Evolutionary conservation across 64 coral and sea anemone genomes (phyloP).

Genomic region (Montipora efflorescens): DNA sequence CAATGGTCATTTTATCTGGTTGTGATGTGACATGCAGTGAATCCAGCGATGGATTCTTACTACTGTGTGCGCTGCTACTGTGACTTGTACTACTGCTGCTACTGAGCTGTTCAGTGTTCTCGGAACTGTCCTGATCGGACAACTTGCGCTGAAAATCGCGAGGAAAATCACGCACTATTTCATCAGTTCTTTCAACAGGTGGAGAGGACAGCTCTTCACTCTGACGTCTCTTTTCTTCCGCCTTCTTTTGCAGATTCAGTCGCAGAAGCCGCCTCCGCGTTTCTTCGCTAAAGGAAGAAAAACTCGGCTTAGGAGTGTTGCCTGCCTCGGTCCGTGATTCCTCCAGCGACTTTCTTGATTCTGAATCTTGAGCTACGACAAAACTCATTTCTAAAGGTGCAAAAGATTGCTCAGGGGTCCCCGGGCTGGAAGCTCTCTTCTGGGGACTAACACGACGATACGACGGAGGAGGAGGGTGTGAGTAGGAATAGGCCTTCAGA

Average conservation of each 20-base stretch:
- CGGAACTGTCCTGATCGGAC: conserved; percentile 60
- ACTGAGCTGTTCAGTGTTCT: conserved; percentile 66
- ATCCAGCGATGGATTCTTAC: conserved; percentile 88
- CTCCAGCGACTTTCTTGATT: conserved; percentile 22
- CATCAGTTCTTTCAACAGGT: conserved; percentile 42
- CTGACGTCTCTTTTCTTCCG: conserved; percentile 84
- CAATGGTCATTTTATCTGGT: conserved; percentile 21
- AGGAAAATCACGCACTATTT: conserved; percentile 4
- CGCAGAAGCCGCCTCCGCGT: conserved; percentile 83
- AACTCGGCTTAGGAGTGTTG: conserved; percentile 65
- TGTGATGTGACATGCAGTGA: conserved; percentile 76
- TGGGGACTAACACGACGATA: conserved; percentile 78
- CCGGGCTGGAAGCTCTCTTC: conserved; percentile 63
- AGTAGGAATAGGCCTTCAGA: conserved; percentile 92
- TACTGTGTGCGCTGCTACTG: conserved; percentile 83
- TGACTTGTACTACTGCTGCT: conserved; percentile 82
- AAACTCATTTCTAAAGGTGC: conserved; percentile 8
- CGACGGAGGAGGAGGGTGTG: conserved; percentile 94
- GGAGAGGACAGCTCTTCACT: conserved; percentile 28
- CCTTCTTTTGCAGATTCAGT: conserved; percentile 91
- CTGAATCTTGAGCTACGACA: not conserved
- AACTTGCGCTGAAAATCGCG: conserved; percentile 59
- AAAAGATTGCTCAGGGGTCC: conserved; percentile 27
- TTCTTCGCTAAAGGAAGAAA: conserved; percentile 83
- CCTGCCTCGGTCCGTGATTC: not conserved